Evolutionary conservation across 1,140 invertebrate species (phyloP).

Genomic region (Portunus trituberculatus): DNA sequence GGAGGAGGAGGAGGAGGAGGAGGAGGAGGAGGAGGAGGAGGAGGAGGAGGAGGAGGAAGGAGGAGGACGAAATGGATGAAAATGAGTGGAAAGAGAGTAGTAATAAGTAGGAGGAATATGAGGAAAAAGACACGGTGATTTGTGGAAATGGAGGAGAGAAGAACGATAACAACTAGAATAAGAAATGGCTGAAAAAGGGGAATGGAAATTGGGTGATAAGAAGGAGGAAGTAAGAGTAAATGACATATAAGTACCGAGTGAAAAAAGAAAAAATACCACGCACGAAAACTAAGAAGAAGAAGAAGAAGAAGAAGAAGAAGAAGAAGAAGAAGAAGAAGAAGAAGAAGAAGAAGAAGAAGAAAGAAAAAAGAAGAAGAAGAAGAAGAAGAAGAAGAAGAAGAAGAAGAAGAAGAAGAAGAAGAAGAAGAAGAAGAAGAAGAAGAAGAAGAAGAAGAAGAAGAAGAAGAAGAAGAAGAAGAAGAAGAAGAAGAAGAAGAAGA

Average conservation of each 20-base stretch:
- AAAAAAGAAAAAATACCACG: too few species aligned
- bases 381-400: background rate
- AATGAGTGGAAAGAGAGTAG: background rate
- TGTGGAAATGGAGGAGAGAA: too few species aligned
- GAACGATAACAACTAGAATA: too few species aligned
- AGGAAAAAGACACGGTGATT: too few species aligned
- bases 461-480: background rate
- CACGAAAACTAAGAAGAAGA: background rate
- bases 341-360: background rate
- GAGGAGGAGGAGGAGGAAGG: background rate
- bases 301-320: background rate
- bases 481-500: background rate
- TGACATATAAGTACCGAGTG: too few species aligned
- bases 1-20: background rate
- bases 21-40: conserved; percentile 23
- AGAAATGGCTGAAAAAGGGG: too few species aligned
- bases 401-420: background rate
- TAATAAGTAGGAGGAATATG: background rate
- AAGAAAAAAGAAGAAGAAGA: background rate
- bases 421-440: background rate
- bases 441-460: background rate
- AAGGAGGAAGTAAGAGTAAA: too few species aligned
- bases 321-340: background rate
- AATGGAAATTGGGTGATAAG: too few species aligned
- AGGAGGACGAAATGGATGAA: background rate